These are phyloP conservation scores for Chloropsis cyanopogon DNA, from an alignment of 2,113 vertebrate species.

Conservation along the genomic window DNA sequence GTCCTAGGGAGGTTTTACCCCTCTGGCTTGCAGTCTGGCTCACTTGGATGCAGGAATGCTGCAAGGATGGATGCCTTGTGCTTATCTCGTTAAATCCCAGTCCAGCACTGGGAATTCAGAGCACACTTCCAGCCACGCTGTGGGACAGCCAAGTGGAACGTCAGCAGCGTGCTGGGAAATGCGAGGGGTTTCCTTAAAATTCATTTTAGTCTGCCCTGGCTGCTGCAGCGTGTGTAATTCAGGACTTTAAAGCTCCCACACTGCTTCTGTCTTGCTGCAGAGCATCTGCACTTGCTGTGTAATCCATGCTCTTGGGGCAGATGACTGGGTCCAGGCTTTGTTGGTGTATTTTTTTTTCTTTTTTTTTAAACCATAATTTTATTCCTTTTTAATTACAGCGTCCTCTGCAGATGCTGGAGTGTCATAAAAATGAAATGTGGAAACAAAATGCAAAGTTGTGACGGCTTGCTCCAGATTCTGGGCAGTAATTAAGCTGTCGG, in stretches of 20 bases:
- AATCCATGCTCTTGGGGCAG: background rate
- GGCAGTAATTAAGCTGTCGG: background rate
- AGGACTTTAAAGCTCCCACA: background rate
- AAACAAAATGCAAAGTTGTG: background rate
- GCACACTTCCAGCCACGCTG: background rate
- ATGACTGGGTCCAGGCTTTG: background rate
- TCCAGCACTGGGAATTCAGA: background rate
- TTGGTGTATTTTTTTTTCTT: background rate
- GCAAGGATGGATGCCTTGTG: background rate
- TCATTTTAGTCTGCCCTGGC: background rate
- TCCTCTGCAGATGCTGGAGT: slow-evolving; percentile 27
- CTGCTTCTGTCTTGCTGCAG: background rate
- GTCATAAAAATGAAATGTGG: slow-evolving; percentile 8
- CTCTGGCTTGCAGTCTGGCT: background rate
- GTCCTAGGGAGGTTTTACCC: background rate
- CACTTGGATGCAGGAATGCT: background rate
- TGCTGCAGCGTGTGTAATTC: background rate
- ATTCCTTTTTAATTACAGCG: slow-evolving; percentile 35
- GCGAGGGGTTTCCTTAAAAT: background rate
- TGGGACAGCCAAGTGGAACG: background rate
- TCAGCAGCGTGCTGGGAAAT: background rate
- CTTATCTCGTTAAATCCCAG: slow-evolving; percentile 1
- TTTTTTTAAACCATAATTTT: background rate
- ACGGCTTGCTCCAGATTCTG: background rate
- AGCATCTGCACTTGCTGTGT: background rate